These are phyloP conservation scores for Calameuta filiformis DNA, from an alignment of 2,888 invertebrate genomes.

Conservation along the genomic window DNA sequence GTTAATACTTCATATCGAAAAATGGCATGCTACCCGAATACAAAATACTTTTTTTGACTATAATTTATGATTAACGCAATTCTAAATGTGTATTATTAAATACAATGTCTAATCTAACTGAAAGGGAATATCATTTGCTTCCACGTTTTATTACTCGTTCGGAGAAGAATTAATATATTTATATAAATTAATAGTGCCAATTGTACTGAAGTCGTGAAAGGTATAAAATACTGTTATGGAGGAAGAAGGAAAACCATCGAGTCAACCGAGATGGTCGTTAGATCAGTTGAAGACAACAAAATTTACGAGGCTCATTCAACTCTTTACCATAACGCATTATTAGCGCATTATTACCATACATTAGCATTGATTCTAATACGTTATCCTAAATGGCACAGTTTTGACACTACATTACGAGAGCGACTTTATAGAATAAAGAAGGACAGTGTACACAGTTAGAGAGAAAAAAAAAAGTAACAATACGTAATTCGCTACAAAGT, in stretches of 20 bases:
- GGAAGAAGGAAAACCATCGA: not conserved
- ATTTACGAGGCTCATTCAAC: not conserved
- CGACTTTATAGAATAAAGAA: conserved; percentile 33
- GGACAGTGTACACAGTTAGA: conserved; percentile 27
- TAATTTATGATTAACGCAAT: conserved; percentile 14
- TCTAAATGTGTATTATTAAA: conserved; percentile 41
- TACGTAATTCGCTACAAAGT: conserved; percentile 23
- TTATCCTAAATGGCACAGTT: conserved; percentile 57
- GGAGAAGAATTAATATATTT: not conserved
- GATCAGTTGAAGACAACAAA: not conserved
- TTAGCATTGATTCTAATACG: conserved; percentile 15
- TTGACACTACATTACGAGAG: conserved; percentile 45
- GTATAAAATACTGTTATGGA: too few relatives aligned
- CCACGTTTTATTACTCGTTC: not conserved
- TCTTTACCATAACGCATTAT: conserved; percentile 1
- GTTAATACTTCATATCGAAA: conserved; percentile 33
- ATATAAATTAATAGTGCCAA: not conserved
- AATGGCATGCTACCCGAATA: conserved; percentile 38
- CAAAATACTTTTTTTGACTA: conserved; percentile 40
- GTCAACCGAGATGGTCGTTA: not conserved
- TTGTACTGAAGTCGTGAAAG: not conserved
- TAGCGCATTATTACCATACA: not conserved
- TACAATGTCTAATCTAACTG: conserved; percentile 18
- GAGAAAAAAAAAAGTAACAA: conserved; percentile 27
- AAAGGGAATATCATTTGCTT: not conserved